These are phyloP conservation scores for Drosophila kurseongensis DNA, from an alignment of 1,140 invertebrate genomes.

Conservation along the genomic window DNA sequence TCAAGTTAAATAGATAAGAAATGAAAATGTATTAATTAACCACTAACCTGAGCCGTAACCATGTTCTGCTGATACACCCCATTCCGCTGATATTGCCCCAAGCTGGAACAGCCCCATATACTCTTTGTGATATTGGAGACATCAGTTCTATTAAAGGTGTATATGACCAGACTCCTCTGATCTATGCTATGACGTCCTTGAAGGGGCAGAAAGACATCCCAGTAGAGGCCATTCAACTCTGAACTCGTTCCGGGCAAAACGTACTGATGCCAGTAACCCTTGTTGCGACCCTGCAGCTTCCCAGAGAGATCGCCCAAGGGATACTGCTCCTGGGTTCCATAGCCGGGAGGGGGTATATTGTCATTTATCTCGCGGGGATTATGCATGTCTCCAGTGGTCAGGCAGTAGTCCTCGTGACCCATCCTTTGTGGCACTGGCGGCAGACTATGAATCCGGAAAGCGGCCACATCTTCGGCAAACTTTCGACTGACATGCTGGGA, in stretches of 20 bases:
- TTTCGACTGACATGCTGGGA: conserved; percentile 68
- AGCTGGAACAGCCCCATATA: conserved; percentile 89
- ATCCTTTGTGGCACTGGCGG: conserved; percentile 87
- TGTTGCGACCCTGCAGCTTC: conserved; percentile 91
- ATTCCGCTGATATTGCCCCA: conserved; percentile 88
- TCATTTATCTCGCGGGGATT: conserved; percentile 88
- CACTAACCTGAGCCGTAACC: conserved; percentile 87
- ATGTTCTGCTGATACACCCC: conserved; percentile 90
- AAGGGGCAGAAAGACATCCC: conserved; percentile 94
- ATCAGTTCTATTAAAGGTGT: conserved; percentile 87
- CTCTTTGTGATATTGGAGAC: conserved; percentile 86
- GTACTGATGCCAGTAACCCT: conserved; percentile 88
- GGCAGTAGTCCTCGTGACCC: conserved; percentile 86
- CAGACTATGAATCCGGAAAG: conserved; percentile 88
- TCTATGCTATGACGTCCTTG: conserved; percentile 92
- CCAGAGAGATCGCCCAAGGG: conserved; percentile 95
- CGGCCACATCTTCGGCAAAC: conserved; percentile 86
- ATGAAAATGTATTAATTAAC: not conserved
- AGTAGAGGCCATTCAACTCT: conserved; percentile 90
- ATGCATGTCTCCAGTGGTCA: conserved; percentile 88
- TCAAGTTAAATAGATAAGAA: not conserved
- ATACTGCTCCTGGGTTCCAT: conserved; percentile 94
- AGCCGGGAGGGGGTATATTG: conserved; percentile 88
- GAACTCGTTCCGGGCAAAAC: conserved; percentile 88
- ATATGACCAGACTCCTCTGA: conserved; percentile 93